Evolutionary conservation across 2,888 invertebrate genomes (phyloP).

Genomic region (Chloroclysta siterata): DNA sequence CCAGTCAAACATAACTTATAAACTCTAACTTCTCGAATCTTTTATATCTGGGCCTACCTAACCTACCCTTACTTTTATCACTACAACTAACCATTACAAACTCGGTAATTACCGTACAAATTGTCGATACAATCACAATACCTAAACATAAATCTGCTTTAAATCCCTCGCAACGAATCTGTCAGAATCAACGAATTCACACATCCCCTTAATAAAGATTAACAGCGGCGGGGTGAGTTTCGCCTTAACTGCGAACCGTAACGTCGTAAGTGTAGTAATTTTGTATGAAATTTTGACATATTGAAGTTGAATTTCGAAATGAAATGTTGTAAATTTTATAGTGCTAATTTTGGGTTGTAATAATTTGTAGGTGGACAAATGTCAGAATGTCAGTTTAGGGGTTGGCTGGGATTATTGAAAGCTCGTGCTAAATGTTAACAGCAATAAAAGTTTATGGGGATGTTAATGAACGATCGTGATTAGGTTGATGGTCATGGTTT

Average conservation of each 20-base stretch:
- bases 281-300: conserved; percentile 7
- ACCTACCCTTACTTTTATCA: background rate
- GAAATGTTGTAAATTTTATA: conserved; percentile 47
- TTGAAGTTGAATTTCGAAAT: conserved; percentile 16
- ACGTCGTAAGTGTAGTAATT: conserved; percentile 43
- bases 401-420: conserved; percentile 51
- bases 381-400: conserved; percentile 47
- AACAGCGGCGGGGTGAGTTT: conserved; percentile 60
- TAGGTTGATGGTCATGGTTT: conserved; percentile 24
- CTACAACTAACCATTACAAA: conserved; percentile 27
- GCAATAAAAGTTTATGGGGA: conserved; percentile 34
- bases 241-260: conserved; percentile 47
- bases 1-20: no score
- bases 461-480: conserved; percentile 26
- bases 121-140: conserved; percentile 37
- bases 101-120: conserved; percentile 39
- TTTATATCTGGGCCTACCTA: no score
- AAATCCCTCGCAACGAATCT: conserved; percentile 57
- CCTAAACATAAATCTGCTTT: conserved; percentile 42
- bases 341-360: conserved; percentile 45
- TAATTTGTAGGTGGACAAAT: conserved; percentile 54
- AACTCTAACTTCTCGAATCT: no score
- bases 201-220: conserved; percentile 79
- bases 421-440: conserved; percentile 39
- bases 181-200: conserved; percentile 66